Base-by-base conservation (phyloP, 2,888 invertebrate species). In the Ferrisia virgata region DNA sequence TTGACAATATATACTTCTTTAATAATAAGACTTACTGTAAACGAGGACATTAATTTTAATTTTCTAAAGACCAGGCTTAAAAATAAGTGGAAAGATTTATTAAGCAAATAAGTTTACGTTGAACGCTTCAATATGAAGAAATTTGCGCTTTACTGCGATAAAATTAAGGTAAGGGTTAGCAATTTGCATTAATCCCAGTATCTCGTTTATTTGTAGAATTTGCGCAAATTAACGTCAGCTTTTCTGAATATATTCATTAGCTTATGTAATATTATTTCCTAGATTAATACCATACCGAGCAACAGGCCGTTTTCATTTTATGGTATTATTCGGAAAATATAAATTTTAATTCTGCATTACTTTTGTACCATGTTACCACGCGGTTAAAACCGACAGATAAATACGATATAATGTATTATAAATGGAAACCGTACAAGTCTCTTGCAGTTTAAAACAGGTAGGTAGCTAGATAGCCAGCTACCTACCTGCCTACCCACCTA, bases 171-270 rank as follows among this genome's bases (percentile, higher is more conserved):
- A 76, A 76, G 72, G 72, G 72, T 76, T 76, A 76, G 72, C 72
- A 72, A 76, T 83, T 83, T 83, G 83, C 83, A 83, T 83, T 83
- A 83, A 83, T 83, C 83, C 83, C 33, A 31, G 40, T 53, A 72
- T 39, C 83, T 83, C 72, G 72, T 83, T 64, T 83, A 83, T 72
- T 83, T 72, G 39, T 72, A 43, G 72, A 83, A 76, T 83, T 83
- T 43, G 76, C 40, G 83, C 83, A 83, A 83, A 83, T 83, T 83
- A 83, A 76, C 47, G 83, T 76, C 72, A 83, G 83, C 69, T 83
- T 83, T 76, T 31, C 72, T 72, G 72, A 83, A 83, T 83, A 82
- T 76, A 76, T 76, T 76, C 72, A 76, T 76, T 76, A 36, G 72
- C 72, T 76, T 76, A 18, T 33, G 72, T 76, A 76, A 76, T 76